phyloP scores from a whole-genome alignment of 2,888 invertebrate genomes.

The Eutolmus rufibarbis region DNA sequence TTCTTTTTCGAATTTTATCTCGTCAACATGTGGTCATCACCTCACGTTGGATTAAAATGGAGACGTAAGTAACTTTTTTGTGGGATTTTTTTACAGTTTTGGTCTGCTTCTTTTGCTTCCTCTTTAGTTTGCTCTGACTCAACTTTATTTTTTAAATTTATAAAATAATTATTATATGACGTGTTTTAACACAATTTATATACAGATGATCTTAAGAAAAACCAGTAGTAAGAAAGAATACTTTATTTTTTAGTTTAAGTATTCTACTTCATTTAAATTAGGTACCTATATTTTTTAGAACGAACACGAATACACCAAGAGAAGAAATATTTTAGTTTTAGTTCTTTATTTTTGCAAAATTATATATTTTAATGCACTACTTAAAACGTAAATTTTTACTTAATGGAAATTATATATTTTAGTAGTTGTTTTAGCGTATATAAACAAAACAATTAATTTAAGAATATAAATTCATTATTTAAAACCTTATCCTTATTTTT shows the following conservation, averaged over 20 bases:
- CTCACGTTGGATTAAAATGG: background rate
- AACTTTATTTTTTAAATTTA: background rate
- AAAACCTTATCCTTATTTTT: background rate
- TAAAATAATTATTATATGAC: background rate
- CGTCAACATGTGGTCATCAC: background rate
- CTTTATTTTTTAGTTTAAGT: background rate
- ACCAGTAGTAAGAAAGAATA: background rate
- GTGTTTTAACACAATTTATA: background rate
- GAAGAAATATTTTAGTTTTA: background rate
- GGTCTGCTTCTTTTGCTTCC: background rate
- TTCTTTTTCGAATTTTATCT: background rate
- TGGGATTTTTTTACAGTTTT: background rate
- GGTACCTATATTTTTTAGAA: background rate
- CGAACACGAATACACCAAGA: background rate
- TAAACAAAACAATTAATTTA: background rate
- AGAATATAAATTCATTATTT: background rate
- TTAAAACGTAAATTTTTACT: background rate
- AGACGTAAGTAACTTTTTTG: background rate
- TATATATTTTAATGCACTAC: background rate
- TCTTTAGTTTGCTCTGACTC: background rate
- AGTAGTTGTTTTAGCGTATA: background rate
- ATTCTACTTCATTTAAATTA: background rate
- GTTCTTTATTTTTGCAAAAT: background rate
- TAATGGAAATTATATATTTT: background rate
- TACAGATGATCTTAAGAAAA: background rate